Evolutionary conservation across 2,888 invertebrate species (phyloP), one percentile per base, ranked within the genome.

Genomic region (Lordiphosa andalusiaca): DNA sequence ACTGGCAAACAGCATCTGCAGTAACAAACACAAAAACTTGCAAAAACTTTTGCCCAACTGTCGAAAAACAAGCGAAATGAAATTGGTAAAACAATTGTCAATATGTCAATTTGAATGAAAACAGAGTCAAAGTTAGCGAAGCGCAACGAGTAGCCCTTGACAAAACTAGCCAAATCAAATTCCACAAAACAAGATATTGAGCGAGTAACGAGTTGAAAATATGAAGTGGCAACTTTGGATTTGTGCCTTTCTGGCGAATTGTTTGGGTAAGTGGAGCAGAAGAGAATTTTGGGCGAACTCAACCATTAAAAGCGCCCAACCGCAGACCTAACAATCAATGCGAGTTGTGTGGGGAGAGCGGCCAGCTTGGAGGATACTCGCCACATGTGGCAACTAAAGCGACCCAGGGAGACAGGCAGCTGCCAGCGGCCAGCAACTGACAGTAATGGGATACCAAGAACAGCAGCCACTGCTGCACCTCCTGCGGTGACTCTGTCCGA

Each of bases 31-130:
- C 6, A 6, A 12, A 6, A 30, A 36, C 13, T 6, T 9, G 23
- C 12, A 16, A 36, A 36, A 57, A 63, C 58, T 66, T 46, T 39
- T 52, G 57, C 65, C 60, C 69, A 69, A 64, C 49, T 69, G 72
- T 74, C 55, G 69, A 70, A 66, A 62, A 76, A 63, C 62, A 75
- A 75, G 61, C 49, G 52, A 47, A 66, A 54, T 63, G 46, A 71
- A 80, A 83, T 83, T 73, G 81, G 52, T 67, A 62, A 83, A 80
- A 80, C 77, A 84, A 81, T 77, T 77, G 84, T 67, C 84, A 81
- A 81, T 84, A 69, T 77, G 84, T 76, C 84, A 81, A 76, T 73
- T 65, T 67, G 73, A 76, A 69, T 81, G 68, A 71, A 68, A 69
- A 37, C 12, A 39, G 19, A 48, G 53, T 38, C 67, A 53, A 46